Conservation (phyloP, 2,888 invertebrate species). For the Drosophila koepferae region DNA sequence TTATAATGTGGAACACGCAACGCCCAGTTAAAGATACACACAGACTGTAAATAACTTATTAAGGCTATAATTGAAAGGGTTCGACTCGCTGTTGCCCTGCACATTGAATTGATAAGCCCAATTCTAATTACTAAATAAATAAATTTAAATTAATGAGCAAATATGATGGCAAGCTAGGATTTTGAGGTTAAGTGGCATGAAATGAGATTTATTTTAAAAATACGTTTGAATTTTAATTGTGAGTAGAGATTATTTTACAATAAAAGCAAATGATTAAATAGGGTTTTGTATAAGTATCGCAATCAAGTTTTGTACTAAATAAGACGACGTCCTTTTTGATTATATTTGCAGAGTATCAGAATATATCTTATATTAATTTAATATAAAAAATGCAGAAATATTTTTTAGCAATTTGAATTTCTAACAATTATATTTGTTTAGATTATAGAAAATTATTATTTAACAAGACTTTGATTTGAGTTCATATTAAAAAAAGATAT, state of each 20-base stretch:
- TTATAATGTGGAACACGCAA: conserved; percentile 72
- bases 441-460: too few relatives aligned
- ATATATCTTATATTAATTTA: too few relatives aligned
- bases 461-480: too few relatives aligned
- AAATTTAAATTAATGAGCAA: neutral
- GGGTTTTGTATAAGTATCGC: too few relatives aligned
- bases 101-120: neutral
- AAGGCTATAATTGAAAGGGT: neutral
- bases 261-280: neutral
- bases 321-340: too few relatives aligned
- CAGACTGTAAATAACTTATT: conserved; percentile 34
- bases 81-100: conserved; percentile 20
- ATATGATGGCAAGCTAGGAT: neutral
- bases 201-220: neutral
- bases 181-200: neutral
- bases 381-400: too few relatives aligned
- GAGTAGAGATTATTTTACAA: neutral
- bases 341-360: too few relatives aligned
- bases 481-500: too few relatives aligned
- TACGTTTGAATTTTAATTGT: neutral
- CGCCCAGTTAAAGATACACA: conserved; percentile 52
- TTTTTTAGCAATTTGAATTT: too few relatives aligned
- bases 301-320: neutral
- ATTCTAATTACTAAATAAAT: neutral
- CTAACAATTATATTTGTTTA: too few relatives aligned